Conservation (phyloP, 2,888 invertebrate genomes). For the Dexiosoma caninum region DNA sequence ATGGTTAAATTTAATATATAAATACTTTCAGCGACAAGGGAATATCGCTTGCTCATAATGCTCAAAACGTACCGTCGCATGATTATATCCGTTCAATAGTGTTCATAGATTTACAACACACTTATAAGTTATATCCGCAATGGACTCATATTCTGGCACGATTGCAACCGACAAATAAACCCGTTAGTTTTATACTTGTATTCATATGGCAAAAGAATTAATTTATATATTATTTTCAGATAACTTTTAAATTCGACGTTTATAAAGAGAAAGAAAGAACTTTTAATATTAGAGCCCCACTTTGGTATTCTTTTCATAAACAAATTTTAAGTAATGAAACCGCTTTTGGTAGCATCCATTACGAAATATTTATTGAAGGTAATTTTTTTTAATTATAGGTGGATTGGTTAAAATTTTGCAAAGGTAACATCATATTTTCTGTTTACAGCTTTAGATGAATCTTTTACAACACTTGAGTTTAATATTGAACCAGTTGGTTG, state of each 20-base stretch:
- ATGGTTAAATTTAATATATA: no score
- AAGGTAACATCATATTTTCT: not conserved
- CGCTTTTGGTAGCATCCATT: constrained; percentile 80
- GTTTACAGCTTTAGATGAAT: constrained; percentile 78
- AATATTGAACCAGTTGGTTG: constrained; percentile 79
- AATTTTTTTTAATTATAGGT: not conserved
- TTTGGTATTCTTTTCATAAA: constrained; percentile 76
- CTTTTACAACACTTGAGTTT: constrained; percentile 82
- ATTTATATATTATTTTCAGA: constrained; percentile 75
- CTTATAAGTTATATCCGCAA: constrained; percentile 80
- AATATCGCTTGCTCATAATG: constrained; percentile 80
- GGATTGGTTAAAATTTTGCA: no score
- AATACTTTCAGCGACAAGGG: constrained; percentile 78
- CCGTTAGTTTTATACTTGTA: constrained; percentile 78
- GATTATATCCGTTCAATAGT: constrained; percentile 78
- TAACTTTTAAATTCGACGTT: constrained; percentile 82
- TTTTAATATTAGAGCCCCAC: constrained; percentile 73
- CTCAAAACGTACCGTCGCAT: constrained; percentile 80
- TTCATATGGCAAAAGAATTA: not conserved
- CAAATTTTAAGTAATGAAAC: constrained; percentile 80
- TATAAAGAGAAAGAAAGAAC: constrained; percentile 79
- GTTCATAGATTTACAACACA: constrained; percentile 81
- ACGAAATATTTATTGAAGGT: constrained; percentile 80
- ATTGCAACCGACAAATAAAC: constrained; percentile 82
- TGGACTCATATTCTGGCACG: constrained; percentile 86